phyloP scores from a whole-genome alignment of 2,797 vertebrate genomes.

The Siniperca scherzeri region DNA sequence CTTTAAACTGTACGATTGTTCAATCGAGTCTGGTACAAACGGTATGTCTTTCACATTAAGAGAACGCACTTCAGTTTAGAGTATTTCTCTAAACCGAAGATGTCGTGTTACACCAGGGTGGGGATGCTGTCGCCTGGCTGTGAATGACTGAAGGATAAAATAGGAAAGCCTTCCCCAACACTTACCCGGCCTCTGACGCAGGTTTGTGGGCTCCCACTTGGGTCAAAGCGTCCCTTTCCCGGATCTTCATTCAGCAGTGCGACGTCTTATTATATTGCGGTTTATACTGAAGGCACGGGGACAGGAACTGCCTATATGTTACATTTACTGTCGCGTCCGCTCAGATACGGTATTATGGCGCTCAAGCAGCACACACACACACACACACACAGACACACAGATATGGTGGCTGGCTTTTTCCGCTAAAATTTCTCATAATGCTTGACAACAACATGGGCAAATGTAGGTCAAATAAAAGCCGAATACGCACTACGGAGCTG shows the following conservation, averaged over 20 bases:
- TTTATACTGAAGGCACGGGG: constrained; percentile 38
- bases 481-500: constrained; percentile 3
- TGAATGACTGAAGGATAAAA: constrained; percentile 12
- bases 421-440: background rate
- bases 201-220: constrained; percentile 6
- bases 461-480: constrained; percentile 67
- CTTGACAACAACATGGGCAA: background rate
- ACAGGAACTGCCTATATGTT: constrained; percentile 45
- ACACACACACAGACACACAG: background rate
- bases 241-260: constrained; percentile 14
- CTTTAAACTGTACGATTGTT: rapidly evolving
- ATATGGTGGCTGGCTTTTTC: constrained; percentile 1
- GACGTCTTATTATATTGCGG: constrained; percentile 13
- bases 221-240: constrained; percentile 42
- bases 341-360: constrained; percentile 17
- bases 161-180: background rate
- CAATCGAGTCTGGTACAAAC: constrained; percentile 16
- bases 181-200: constrained; percentile 64
- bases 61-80: background rate
- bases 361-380: background rate
- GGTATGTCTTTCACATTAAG: background rate
- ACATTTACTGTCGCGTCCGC: background rate
- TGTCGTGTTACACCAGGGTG: background rate
- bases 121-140: constrained; percentile 20
- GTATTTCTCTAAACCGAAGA: background rate